Evolutionary conservation across 2,888 invertebrate species (phyloP).

Genomic region (Oscheius sp.): DNA sequence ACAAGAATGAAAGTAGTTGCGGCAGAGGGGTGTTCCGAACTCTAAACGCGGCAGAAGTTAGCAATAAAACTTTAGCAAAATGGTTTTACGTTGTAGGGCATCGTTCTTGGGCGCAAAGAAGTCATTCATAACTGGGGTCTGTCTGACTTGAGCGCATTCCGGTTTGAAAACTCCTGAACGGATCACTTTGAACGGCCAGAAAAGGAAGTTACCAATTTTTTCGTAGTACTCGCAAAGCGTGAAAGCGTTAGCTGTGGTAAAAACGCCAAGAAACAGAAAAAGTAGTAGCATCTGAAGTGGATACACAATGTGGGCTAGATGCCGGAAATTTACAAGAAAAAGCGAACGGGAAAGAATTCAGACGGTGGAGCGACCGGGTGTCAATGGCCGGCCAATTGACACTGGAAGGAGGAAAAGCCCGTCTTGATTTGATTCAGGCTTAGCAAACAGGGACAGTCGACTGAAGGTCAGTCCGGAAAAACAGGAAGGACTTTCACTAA

Average conservation of each 20-base stretch:
- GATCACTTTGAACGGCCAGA: neutral
- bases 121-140: neutral
- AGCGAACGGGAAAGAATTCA: too few species aligned
- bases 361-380: slow-evolving; percentile 18
- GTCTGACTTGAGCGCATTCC: slow-evolving; percentile 44
- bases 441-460: slow-evolving; percentile 19
- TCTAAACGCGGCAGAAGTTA: slow-evolving; percentile 1
- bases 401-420: slow-evolving; percentile 36
- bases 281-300: slow-evolving; percentile 14
- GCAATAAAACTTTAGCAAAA: neutral
- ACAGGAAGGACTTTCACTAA: slow-evolving; percentile 24
- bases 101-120: slow-evolving; percentile 9
- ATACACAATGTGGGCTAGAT: too few species aligned
- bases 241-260: slow-evolving; percentile 23
- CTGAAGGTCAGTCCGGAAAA: slow-evolving; percentile 35
- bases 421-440: slow-evolving; percentile 37
- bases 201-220: slow-evolving; percentile 42
- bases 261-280: slow-evolving; percentile 3
- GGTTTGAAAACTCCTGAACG: slow-evolving; percentile 47
- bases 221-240: slow-evolving; percentile 53
- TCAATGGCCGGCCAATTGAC: slow-evolving; percentile 35
- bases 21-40: slow-evolving; percentile 46
- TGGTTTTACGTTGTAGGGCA: slow-evolving; percentile 15
- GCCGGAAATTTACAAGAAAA: too few species aligned
- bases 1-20: slow-evolving; percentile 59